phyloP scores from a whole-genome alignment of 2,888 invertebrate genomes.

The Autographa pulchrina region DNA sequence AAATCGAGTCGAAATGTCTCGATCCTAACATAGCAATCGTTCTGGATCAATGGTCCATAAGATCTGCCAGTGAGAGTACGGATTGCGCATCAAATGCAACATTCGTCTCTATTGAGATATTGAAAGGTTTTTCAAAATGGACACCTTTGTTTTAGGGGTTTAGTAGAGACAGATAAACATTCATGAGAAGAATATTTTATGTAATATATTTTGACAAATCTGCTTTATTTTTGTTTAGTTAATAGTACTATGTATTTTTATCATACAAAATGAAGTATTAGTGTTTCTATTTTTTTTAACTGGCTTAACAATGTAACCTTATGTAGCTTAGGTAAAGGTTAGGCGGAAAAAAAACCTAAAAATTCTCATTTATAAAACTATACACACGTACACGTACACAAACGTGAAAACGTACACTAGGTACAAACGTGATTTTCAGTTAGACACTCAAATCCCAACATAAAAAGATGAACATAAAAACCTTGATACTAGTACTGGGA shows the following conservation, averaged over 20 bases:
- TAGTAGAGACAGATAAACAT: not conserved
- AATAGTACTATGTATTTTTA: no score
- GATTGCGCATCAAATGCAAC: not conserved
- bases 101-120: not conserved
- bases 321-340: no score
- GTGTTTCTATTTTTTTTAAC: no score
- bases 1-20: slow-evolving; percentile 6
- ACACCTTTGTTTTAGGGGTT: no score
- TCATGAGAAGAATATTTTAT: not conserved
- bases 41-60: not conserved
- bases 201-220: no score
- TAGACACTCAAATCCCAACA: not conserved
- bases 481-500: not conserved
- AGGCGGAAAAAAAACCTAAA: no score
- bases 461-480: not conserved
- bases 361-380: no score
- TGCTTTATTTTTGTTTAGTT: no score
- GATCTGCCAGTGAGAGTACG: slow-evolving; percentile 1
- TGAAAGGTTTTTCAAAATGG: not conserved
- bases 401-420: not conserved
- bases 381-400: no score
- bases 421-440: not conserved
- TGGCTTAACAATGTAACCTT: no score
- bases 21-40: slow-evolving; percentile 5
- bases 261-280: no score